Evolutionary conservation across 2,888 invertebrate species (phyloP).

Genomic region (Drosophila fungiperda): DNA sequence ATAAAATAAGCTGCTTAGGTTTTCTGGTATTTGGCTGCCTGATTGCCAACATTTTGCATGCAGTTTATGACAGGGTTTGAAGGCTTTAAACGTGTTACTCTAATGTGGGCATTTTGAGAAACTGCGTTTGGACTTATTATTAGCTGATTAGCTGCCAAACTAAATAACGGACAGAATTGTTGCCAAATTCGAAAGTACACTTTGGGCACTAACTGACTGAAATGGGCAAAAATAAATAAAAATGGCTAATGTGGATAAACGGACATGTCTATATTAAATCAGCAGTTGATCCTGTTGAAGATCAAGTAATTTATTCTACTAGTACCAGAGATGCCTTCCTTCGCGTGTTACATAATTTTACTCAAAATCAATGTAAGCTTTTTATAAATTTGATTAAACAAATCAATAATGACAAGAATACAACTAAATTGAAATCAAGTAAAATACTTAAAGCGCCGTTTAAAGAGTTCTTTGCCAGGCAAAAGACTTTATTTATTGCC

Average conservation of each 20-base stretch:
- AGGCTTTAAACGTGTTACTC: conserved; percentile 28
- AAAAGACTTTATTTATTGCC: neutral
- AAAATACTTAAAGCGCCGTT: neutral
- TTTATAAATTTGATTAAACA: neutral
- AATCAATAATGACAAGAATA: neutral
- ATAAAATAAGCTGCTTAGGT: conserved; percentile 58
- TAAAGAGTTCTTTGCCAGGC: neutral
- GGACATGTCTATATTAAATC: neutral
- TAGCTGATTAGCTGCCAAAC: conserved; percentile 36
- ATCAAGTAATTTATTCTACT: neutral
- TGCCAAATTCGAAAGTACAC: conserved; percentile 38
- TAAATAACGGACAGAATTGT: conserved; percentile 22
- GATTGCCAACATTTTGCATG: conserved; percentile 44
- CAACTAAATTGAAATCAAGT: neutral
- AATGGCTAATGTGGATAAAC: neutral
- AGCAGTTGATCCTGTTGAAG: neutral
- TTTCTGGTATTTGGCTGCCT: conserved; percentile 42
- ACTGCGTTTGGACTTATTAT: conserved; percentile 14
- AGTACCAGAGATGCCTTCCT: neutral
- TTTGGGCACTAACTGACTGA: conserved; percentile 15
- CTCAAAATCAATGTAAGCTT: neutral
- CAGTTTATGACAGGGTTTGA: conserved; percentile 45
- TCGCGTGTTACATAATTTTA: neutral
- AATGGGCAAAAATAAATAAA: neutral
- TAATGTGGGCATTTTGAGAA: conserved; percentile 36